Percentiles rank a stretch among this genome's conserved stretches.
phyloP scores from a whole-genome alignment of 2,888 invertebrate species.

The Euclidia mi region DNA sequence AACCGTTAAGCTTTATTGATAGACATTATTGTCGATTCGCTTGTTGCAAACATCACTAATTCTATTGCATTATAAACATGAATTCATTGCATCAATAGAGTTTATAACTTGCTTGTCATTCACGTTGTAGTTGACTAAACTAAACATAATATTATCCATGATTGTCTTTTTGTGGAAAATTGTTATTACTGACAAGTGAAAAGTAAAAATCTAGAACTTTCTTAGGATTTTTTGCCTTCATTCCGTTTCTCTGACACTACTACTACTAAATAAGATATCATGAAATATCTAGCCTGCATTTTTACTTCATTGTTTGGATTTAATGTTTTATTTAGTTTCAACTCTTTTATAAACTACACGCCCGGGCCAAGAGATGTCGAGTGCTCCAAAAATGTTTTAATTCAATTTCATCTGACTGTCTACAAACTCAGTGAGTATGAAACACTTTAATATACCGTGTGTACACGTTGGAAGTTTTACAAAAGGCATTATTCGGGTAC shows the following conservation, averaged over 20 bases:
- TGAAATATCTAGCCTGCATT: too few species aligned
- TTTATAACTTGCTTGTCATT: background rate
- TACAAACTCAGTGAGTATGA: conserved; percentile 35
- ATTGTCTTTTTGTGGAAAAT: too few species aligned
- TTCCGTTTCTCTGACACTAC: too few species aligned
- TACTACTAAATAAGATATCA: too few species aligned
- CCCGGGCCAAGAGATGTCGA: conserved; percentile 1
- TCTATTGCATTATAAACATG: too few species aligned
- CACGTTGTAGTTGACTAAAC: too few species aligned
- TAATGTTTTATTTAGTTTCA: background rate
- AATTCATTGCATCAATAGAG: too few species aligned
- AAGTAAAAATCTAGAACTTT: too few species aligned
- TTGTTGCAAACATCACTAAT: background rate
- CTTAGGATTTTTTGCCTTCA: too few species aligned
- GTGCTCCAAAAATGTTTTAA: conserved; percentile 18
- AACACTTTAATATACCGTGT: conserved; percentile 52
- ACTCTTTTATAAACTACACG: conserved; percentile 3
- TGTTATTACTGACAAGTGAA: too few species aligned
- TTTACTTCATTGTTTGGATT: too few species aligned
- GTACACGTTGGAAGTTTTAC: conserved; percentile 56
- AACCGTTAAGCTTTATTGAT: background rate
- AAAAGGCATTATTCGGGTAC: conserved; percentile 57
- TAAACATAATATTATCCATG: too few species aligned
- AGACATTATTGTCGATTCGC: background rate
- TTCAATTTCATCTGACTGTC: conserved; percentile 30